Evolutionary conservation across 2,888 invertebrate genomes (phyloP).

Genomic region (Andrena hattorfiana): DNA sequence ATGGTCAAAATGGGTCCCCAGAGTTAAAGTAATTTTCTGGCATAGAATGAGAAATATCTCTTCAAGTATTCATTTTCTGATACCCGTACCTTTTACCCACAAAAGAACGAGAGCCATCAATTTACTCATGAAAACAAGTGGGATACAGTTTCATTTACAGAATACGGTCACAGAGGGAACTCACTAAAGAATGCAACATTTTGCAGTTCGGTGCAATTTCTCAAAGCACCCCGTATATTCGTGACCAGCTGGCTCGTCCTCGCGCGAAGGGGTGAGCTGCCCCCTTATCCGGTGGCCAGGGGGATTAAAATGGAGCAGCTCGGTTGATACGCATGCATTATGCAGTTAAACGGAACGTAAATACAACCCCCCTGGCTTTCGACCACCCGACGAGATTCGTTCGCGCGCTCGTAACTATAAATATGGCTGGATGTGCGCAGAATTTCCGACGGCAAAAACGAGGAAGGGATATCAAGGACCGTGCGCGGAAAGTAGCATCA

Average conservation of each 20-base stretch:
- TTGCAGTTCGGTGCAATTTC: not conserved
- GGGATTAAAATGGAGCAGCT: slow-evolving; percentile 55
- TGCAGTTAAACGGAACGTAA: slow-evolving; percentile 72
- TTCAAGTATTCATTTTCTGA: too few relatives aligned
- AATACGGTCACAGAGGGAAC: too few relatives aligned
- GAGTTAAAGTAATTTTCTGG: too few relatives aligned
- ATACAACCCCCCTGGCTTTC: slow-evolving; percentile 61
- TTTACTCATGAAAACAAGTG: too few relatives aligned
- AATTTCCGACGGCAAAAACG: slow-evolving; percentile 41
- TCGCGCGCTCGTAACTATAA: slow-evolving; percentile 48
- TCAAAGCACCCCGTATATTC: not conserved
- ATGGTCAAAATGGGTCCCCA: too few relatives aligned
- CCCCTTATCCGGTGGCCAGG: slow-evolving; percentile 1
- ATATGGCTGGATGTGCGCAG: slow-evolving; percentile 33
- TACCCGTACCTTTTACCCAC: too few relatives aligned
- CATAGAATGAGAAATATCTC: too few relatives aligned
- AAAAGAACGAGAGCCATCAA: too few relatives aligned
- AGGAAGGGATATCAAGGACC: slow-evolving; percentile 32
- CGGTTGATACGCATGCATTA: slow-evolving; percentile 70
- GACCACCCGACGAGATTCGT: slow-evolving; percentile 69
- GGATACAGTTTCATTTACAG: too few relatives aligned
- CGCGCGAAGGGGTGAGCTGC: slow-evolving; percentile 25
- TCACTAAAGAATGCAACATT: not conserved
- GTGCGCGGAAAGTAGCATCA: slow-evolving; percentile 42
- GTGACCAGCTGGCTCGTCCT: slow-evolving; percentile 22